Percentiles rank a stretch among this genome's conserved stretches.
Evolutionary conservation across 1,140 invertebrate species (phyloP).

Genomic region (Drosophila subpulchrella): DNA sequence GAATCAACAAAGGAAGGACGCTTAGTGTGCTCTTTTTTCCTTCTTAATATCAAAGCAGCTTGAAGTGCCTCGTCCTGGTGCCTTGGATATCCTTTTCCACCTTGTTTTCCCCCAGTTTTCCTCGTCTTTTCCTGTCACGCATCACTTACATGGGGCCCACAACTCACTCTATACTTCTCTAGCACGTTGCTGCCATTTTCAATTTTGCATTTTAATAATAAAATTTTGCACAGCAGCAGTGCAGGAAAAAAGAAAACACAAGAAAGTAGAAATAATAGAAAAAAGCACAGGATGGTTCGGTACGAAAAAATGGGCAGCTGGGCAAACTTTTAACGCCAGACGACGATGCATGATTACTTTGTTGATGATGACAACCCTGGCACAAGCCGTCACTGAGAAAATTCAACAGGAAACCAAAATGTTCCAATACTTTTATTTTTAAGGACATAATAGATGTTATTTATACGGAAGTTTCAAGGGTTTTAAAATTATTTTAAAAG

Average conservation of each 20-base stretch:
- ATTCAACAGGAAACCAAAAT: background rate
- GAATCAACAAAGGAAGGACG: conserved; percentile 66
- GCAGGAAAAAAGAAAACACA: conserved; percentile 26
- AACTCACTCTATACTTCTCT: conserved; percentile 27
- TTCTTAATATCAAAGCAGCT: conserved; percentile 69
- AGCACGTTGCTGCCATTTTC: conserved; percentile 74
- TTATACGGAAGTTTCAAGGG: background rate
- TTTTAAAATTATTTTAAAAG: background rate
- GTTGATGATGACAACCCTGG: conserved; percentile 80
- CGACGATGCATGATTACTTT: conserved; percentile 75
- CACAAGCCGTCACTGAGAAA: conserved; percentile 11
- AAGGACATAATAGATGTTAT: too few species aligned
- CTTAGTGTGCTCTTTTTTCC: conserved; percentile 25
- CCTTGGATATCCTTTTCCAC: conserved; percentile 1
- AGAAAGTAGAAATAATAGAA: conserved; percentile 18
- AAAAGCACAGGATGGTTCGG: conserved; percentile 20
- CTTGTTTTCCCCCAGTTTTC: background rate
- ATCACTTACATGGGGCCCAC: conserved; percentile 67
- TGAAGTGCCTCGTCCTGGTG: conserved; percentile 34
- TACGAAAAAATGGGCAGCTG: conserved; percentile 53
- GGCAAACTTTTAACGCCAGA: conserved; percentile 61
- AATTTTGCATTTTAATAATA: conserved; percentile 83
- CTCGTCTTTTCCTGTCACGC: conserved; percentile 58
- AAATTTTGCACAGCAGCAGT: conserved; percentile 72
- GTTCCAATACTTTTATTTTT: background rate